A percentile compares a stretch with the other conserved stretches of the same genome.
Conservation (phyloP, 2,797 vertebrate species). For the Picus viridis region DNA sequence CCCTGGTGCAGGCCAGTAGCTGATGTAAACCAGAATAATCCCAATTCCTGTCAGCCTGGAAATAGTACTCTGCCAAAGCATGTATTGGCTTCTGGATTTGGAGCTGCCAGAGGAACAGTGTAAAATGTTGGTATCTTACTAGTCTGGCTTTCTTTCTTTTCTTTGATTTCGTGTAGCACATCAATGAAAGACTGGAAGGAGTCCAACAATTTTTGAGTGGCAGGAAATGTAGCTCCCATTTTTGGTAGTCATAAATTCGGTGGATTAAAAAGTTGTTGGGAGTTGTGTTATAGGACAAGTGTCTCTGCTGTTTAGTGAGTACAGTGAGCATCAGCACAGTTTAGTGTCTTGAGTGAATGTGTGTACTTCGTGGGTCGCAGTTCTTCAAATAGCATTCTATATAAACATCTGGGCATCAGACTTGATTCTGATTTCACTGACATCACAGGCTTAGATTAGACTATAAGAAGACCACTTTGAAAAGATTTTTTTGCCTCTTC, state of each 20-base stretch:
- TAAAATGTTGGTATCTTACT: neutral
- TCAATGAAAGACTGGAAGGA: neutral
- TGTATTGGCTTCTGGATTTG: neutral
- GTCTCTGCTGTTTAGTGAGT: neutral
- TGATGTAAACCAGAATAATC: constrained; percentile 24
- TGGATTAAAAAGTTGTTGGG: neutral
- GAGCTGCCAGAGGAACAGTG: neutral
- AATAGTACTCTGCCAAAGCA: neutral
- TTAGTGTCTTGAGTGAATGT: fast-evolving
- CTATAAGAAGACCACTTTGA: neutral
- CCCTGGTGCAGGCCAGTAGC: neutral
- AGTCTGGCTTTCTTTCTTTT: neutral
- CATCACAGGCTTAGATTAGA: neutral
- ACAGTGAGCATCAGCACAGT: neutral
- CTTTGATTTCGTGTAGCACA: neutral
- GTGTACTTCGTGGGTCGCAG: neutral
- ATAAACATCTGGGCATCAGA: neutral
- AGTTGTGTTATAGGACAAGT: neutral
- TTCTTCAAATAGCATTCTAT: neutral
- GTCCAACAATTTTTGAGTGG: neutral
- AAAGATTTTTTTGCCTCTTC: neutral
- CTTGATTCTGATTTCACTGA: neutral
- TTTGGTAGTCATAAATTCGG: neutral
- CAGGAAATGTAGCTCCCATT: neutral
- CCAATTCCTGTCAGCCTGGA: neutral